Evolutionary conservation across 1,140 invertebrate species (phyloP), one percentile per base, ranked within the genome.

Genomic region (Dysdera silvatica): DNA sequence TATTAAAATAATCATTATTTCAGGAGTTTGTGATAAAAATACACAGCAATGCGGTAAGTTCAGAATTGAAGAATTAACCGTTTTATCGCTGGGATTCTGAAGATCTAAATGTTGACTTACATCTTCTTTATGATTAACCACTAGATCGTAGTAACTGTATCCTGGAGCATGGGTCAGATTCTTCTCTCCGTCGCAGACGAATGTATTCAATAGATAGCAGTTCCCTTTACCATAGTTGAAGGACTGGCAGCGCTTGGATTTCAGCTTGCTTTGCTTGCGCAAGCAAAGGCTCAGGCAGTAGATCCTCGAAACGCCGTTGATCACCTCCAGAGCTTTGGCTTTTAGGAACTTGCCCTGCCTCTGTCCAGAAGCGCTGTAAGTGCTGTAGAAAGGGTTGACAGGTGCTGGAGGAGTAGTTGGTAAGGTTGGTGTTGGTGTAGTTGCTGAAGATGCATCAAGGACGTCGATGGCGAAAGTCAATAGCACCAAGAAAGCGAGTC

Each of bases 321-420:
- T 31, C 6, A 65, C 57, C 12, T 23, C 51, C 8, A 60, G 2
- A 18, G 63, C 56, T 32, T 60, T 60, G 4, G 49, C 63, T 16
- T 65, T 57, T 57, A 65, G n/a, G 16, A 59, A 60, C n/a, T 65
- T 65, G 37, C 60, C 52, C 16, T 60, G 49, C 0, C 63, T 48
- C 24, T 65, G 51, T 14, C 48, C 37, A 6, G 63, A 65, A n/a
- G 56, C 57, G 2, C 26, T 45, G 28, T 54, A 60, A 14, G 41
- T 57, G 7, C 45, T 16, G n/a, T 43, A 63, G 24, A 55, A 56
- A 14, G 51, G 26, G 49, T 63, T 63, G n/a, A 56, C 31, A 29
- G 61, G 61, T 1, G 61, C 52, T 18, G 53, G 53, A 31, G 61
- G 55, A 5, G 61, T 63, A 2, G 61, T 52, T 40, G 61, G 61